A percentile compares a stretch with the other conserved stretches of the same genome.
Conservation (phyloP, 2,888 invertebrate species). For the Priocnemis perturbator region DNA sequence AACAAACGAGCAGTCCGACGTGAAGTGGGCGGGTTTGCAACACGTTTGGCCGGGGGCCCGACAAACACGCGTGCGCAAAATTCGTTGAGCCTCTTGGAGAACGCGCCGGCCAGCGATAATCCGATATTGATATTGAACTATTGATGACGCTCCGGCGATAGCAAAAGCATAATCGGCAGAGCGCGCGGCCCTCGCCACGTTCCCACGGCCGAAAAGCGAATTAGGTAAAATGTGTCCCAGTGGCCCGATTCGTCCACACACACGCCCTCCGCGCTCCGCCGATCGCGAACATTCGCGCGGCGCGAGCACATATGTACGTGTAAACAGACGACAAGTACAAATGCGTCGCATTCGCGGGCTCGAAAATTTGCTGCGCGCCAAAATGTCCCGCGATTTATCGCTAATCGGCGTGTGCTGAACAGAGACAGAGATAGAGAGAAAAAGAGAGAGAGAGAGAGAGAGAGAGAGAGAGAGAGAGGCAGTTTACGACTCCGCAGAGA, state of each 20-base stretch:
- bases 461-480: background rate
- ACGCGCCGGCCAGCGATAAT: background rate
- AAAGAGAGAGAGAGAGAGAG: too few relatives aligned
- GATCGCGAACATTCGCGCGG: too few relatives aligned
- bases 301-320: too few relatives aligned
- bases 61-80: too few relatives aligned
- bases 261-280: background rate
- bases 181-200: background rate
- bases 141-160: conserved; percentile 7
- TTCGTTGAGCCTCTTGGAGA: too few relatives aligned
- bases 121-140: conserved; percentile 3
- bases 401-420: background rate
- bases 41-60: too few relatives aligned
- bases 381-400: background rate
- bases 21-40: too few relatives aligned
- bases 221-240: conserved; percentile 27
- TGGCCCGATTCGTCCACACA: conserved; percentile 26
- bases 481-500: conserved; percentile 7
- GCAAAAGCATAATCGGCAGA: conserved; percentile 12
- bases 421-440: too few relatives aligned
- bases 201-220: conserved; percentile 13
- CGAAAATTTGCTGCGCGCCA: too few relatives aligned
- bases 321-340: too few relatives aligned
- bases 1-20: too few relatives aligned
- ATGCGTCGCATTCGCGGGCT: too few relatives aligned